Base-by-base conservation (phyloP, 2,797 vertebrate species). In the Euthynnus affinis region DNA sequence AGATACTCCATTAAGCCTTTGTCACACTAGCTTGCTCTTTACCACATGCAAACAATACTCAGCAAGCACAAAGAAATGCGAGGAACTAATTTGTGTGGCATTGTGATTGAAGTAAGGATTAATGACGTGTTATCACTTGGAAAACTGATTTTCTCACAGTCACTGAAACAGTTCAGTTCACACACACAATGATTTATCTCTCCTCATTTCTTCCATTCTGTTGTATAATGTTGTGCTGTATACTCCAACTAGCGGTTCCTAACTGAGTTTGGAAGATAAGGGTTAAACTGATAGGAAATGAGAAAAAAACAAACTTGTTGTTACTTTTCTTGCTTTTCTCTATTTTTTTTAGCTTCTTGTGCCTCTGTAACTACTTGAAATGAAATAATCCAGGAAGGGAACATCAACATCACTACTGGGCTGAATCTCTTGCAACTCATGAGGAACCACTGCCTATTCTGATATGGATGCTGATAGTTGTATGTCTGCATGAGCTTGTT, bases 41-140 rank as follows among this genome's bases (percentile, higher is more conserved):
- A 44, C 56, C 61, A 37, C 60, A 62, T 62, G 52, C 58, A 78
- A 74, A 74, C 78, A 73, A 59, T 25, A 42, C 61, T 55, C 18
- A 40, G 29, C 27, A 34, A 58, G 12, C 40, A 14, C 40, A 74
- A 23, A 49, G n/a, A 59, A 57, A 63, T 25, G 25, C 2, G 4
- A 3, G 6, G 2, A 53, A 34, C 62, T 67, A 64, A 82, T 70
- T 25, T 66, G 22, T 46, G 58, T 12, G 40, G 49, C 77, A 27
- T 6, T 69, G 22, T 70, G 63, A 49, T 22, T 60, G 14, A 53
- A 48, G 59, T 61, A 3, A 56, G 52, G 34, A 59, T 8, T 18
- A 65, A 78, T 32, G 25, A 58, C 63, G n/a, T 56, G 72, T 77
- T 79, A 74, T 81, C 75, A 46, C 40, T 71, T 18, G 18, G 46